These are phyloP conservation scores for Diarsia rubi DNA, from an alignment of 2,888 invertebrate genomes.

Conservation along the genomic window DNA sequence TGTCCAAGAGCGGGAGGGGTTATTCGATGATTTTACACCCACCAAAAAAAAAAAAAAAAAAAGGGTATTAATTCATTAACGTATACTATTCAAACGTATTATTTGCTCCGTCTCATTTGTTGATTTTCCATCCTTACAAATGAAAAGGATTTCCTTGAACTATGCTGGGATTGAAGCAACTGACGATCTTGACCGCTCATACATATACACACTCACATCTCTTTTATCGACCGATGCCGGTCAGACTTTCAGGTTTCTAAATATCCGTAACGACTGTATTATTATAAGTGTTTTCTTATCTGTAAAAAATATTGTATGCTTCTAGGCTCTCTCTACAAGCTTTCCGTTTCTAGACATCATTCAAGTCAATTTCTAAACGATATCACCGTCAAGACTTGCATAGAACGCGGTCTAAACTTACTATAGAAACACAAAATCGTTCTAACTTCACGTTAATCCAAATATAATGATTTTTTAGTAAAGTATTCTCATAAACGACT, in stretches of 20 bases:
- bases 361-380: neutral
- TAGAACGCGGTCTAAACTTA: neutral
- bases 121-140: too few species aligned
- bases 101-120: too few species aligned
- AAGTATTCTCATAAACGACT: slow-evolving; percentile 33
- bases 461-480: slow-evolving; percentile 40
- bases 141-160: too few species aligned
- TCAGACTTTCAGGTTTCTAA: neutral
- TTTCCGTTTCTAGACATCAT: neutral
- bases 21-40: too few species aligned
- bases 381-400: neutral
- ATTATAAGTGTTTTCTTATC: neutral
- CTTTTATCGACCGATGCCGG: neutral
- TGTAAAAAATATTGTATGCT: neutral
- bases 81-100: too few species aligned
- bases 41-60: too few species aligned
- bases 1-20: too few species aligned
- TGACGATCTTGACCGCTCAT: neutral
- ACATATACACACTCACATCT: too few species aligned
- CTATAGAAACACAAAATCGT: neutral
- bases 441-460: slow-evolving; percentile 12
- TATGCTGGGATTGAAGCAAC: too few species aligned
- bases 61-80: too few species aligned
- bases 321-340: neutral
- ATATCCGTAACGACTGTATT: neutral